phyloP scores from a whole-genome alignment of 1,140 invertebrate genomes.

The Monomorium pharaonis region DNA sequence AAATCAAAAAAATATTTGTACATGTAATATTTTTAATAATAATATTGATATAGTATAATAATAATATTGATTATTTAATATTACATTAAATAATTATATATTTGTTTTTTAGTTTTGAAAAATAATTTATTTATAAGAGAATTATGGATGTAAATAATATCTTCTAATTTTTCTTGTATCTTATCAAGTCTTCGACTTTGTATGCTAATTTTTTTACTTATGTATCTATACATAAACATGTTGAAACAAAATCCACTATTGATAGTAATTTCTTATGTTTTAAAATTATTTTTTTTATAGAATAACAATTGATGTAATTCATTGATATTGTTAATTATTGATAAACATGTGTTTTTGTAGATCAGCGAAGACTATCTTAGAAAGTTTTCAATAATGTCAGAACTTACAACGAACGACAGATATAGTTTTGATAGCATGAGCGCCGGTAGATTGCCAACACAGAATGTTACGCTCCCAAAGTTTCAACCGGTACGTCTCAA shows the following conservation, averaged over 20 bases:
- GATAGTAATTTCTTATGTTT: not conserved
- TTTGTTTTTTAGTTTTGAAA: not conserved
- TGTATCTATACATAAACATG: not conserved
- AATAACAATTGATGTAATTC: not conserved
- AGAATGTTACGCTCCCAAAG: conserved; percentile 69
- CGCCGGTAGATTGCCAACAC: conserved; percentile 30
- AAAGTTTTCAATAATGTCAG: conserved; percentile 60
- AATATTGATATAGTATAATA: too few relatives aligned
- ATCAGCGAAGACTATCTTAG: not conserved
- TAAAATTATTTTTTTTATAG: not conserved
- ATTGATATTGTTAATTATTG: not conserved
- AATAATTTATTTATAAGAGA: not conserved
- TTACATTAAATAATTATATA: not conserved
- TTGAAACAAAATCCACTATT: not conserved
- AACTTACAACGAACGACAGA: conserved; percentile 62
- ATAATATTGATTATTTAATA: too few relatives aligned
- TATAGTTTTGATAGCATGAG: conserved; percentile 59
- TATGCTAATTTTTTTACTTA: not conserved
- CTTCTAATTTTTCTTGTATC: not conserved
- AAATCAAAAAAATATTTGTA: too few relatives aligned
- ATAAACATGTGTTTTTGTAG: not conserved
- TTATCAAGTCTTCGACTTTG: not conserved
- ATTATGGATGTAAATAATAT: not conserved
- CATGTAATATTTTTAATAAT: too few relatives aligned
- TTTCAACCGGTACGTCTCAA: conserved; percentile 76